Conservation (phyloP, 2,888 invertebrate genomes). For the Leucophora obtusa region DNA sequence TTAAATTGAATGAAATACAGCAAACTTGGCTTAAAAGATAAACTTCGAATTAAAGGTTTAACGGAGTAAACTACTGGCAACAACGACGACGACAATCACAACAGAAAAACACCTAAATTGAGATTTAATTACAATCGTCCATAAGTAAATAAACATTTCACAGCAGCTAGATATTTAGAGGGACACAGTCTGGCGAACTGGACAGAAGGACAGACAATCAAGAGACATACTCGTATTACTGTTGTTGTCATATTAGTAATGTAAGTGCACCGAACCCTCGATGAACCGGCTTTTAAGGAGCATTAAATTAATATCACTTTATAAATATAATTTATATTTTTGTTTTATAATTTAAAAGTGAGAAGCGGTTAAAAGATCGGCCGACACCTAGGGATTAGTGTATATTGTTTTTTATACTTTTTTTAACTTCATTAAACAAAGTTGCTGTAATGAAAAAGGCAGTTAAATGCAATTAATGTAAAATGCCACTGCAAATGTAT, state of each 20-base stretch:
- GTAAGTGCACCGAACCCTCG: not conserved
- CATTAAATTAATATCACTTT: too few relatives aligned
- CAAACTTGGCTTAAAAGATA: constrained; percentile 57
- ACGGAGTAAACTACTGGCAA: not conserved
- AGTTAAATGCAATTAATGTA: constrained; percentile 54
- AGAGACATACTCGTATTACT: constrained; percentile 53
- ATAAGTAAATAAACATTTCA: constrained; percentile 1
- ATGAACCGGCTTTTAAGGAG: too few relatives aligned
- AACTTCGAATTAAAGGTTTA: constrained; percentile 29
- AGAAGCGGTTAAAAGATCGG: too few relatives aligned
- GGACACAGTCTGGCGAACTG: not conserved
- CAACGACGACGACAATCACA: not conserved
- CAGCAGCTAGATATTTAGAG: not conserved
- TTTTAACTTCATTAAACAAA: constrained; percentile 22
- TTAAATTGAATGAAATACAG: constrained; percentile 59
- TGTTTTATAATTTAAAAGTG: too few relatives aligned
- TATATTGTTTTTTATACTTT: not conserved
- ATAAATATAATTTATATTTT: too few relatives aligned
- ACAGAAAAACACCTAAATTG: constrained; percentile 54
- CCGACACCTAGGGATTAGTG: too few relatives aligned
- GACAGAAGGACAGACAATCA: constrained; percentile 49
- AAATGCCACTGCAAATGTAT: constrained; percentile 58
- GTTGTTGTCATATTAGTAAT: constrained; percentile 29
- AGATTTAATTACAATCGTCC: constrained; percentile 61
- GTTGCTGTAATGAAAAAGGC: constrained; percentile 27